Base-by-base conservation (phyloP, 1,140 invertebrate genomes). In the Bathynomus jamesi region DNA sequence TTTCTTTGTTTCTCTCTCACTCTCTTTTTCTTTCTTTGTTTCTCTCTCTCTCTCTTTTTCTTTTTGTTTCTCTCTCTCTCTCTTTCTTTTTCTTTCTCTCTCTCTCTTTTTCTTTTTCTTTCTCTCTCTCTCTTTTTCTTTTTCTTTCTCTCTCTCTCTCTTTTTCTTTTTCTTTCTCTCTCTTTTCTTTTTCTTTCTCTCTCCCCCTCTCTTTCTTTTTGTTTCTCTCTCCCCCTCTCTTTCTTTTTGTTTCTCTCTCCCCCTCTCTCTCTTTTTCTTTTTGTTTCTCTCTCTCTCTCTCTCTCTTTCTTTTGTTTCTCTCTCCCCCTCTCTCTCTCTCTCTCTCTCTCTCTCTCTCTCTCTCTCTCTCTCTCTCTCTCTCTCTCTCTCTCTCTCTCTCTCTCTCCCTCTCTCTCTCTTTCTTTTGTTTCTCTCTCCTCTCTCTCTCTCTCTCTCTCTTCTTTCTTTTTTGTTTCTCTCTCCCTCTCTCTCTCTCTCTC, bases 61-160 rank as follows among this genome's bases (percentile, higher is more conserved):
- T 25, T 27, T 32, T 27, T 32, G n/a, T 32, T 27, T 32, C 5
- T 10, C 32, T 7, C 24, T 7, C 24, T 25, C 32, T 40, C 32
- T 65, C 64, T 65, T 4, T 65, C 64, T 65, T 27, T 65, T 27
- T 65, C 64, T 65, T 27, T 65, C 64, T 5, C 64, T 65, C 64
- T 65, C 64, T 65, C 64, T 65, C 64, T 24, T 4, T 10, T 11
- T 65, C 21, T 24, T 11, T 24, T 11, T 65, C 64, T 65, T 27
- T 65, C 64, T 65, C 64, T 25, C 64, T 5, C 5, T 24, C 21
- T 24, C 64, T 65, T 27, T 65, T 27, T 5, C 5, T 5, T 27
- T 65, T 11, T 65, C 64, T 65, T 27, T 65, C 64, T 65, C 8
- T 24, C 21, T 65, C 64, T 65, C 64, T 65, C 8, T 65, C 64